Conservation (phyloP, 2,797 vertebrate species). For the Chrosomus eos region DNA sequence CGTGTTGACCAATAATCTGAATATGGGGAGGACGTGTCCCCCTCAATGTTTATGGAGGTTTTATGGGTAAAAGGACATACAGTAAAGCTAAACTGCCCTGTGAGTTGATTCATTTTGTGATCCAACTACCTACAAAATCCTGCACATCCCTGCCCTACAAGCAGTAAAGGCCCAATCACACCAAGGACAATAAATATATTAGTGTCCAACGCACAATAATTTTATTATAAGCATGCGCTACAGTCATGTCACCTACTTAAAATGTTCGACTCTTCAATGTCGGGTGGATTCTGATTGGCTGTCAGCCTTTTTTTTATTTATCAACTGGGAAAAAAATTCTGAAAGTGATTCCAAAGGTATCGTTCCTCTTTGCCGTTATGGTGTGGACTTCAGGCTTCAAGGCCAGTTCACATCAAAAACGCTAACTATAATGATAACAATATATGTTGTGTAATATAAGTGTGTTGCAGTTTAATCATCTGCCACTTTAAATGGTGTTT, state of each 20-base stretch:
- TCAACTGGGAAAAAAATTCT: not conserved
- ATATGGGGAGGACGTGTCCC: not conserved
- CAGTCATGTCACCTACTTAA: not conserved
- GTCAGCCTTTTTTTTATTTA: not conserved
- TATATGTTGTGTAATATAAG: not conserved
- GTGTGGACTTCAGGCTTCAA: not conserved
- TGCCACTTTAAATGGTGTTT: not conserved
- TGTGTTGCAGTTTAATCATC: not conserved
- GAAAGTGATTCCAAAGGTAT: not conserved
- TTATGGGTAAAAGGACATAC: not conserved
- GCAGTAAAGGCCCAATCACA: not conserved
- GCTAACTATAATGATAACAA: not conserved
- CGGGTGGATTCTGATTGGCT: not conserved
- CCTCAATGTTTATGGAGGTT: not conserved
- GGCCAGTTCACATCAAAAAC: not conserved
- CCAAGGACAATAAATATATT: not conserved
- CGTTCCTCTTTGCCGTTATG: not conserved
- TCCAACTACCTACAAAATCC: constrained; percentile 15
- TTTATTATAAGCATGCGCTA: not conserved
- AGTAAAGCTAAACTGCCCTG: not conserved
- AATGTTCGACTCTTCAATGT: too few species aligned
- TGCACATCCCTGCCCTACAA: not conserved
- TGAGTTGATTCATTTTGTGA: not conserved
- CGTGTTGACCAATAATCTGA: not conserved
- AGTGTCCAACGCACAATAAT: not conserved